phyloP scores from a whole-genome alignment of 2,797 vertebrate genomes.

The Meriones psammophilus region DNA sequence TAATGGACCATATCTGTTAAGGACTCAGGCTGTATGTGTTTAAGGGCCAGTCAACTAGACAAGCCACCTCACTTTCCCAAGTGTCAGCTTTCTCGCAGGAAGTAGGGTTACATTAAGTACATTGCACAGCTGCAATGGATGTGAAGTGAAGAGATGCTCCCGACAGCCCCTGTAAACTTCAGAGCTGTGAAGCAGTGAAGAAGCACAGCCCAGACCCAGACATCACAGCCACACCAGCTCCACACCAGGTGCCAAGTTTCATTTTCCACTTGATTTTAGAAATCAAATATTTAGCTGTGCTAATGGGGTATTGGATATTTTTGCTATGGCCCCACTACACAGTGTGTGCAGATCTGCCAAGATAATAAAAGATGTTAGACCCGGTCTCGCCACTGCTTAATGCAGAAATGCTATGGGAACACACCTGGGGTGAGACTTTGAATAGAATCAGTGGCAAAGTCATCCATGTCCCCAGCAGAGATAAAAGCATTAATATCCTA shows the following conservation, averaged over 20 bases:
- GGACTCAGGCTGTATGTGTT: not conserved
- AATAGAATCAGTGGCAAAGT: conserved; percentile 84
- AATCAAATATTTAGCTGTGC: conserved; percentile 84
- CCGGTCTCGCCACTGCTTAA: conserved; percentile 84
- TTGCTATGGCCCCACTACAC: conserved; percentile 75
- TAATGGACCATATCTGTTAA: not conserved
- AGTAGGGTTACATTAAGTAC: not conserved
- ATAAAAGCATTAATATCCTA: conserved; percentile 88
- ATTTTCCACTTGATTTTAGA: conserved; percentile 84
- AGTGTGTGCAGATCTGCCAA: conserved; percentile 52
- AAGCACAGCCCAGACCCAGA: not conserved
- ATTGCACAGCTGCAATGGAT: not conserved
- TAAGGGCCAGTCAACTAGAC: not conserved
- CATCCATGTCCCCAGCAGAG: conserved; percentile 86
- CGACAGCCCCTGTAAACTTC: not conserved
- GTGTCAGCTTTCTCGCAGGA: not conserved
- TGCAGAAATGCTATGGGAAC: conserved; percentile 86
- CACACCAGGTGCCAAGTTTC: conserved; percentile 77
- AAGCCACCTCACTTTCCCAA: not conserved
- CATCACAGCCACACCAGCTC: not conserved
- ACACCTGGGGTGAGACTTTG: conserved; percentile 77
- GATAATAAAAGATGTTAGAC: conserved; percentile 83
- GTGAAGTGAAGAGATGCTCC: not conserved
- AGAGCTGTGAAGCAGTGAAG: not conserved
- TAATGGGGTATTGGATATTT: conserved; percentile 83